Conservation (phyloP, 2,888 invertebrate species). For the Mylabris sibirica region DNA sequence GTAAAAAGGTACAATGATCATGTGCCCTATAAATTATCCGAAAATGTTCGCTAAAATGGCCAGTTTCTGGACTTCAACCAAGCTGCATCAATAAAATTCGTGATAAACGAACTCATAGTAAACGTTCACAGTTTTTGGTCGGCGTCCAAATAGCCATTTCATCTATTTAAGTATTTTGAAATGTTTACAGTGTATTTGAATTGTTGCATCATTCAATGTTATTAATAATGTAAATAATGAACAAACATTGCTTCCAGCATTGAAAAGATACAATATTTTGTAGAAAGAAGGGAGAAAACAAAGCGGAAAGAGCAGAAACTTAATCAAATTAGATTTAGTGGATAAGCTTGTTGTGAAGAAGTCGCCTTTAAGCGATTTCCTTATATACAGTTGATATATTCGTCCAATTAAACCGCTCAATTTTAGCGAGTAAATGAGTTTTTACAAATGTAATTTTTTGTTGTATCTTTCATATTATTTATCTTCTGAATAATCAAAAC, state of each 20-base stretch:
- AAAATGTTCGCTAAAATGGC: neutral
- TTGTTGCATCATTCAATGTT: neutral
- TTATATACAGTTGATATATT: neutral
- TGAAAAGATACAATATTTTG: neutral
- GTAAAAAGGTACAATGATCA: neutral
- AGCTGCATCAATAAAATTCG: neutral
- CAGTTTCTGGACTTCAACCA: neutral
- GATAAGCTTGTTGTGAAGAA: neutral
- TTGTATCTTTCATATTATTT: neutral
- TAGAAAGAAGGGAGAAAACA: neutral
- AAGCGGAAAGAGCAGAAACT: neutral
- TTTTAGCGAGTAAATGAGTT: neutral
- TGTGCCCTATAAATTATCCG: neutral
- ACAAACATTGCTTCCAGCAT: neutral
- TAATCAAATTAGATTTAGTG: constrained; percentile 12
- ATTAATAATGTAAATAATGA: neutral
- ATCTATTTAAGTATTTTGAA: neutral
- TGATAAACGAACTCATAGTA: neutral
- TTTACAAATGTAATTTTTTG: neutral
- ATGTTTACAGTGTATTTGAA: neutral
- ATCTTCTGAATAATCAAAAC: neutral
- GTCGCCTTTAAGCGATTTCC: constrained; percentile 7
- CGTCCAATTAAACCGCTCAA: neutral
- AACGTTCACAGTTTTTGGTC: neutral
- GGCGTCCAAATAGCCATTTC: neutral